Evolutionary conservation across 2,797 vertebrate genomes (phyloP), one percentile per base, ranked within the genome.

Genomic region (Chaetophractus vellerosus): DNA sequence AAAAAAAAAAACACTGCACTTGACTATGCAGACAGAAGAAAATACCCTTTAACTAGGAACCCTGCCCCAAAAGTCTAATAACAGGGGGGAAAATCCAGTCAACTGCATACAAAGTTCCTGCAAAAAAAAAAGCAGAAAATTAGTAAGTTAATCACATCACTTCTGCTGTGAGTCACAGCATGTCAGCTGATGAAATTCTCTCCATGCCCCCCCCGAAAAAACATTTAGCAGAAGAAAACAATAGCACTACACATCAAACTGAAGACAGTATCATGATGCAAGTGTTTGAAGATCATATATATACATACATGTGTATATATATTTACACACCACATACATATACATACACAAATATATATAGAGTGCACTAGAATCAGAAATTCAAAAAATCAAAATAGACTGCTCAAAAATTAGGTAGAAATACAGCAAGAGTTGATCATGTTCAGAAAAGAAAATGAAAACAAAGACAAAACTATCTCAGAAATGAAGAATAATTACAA

Each of bases 381-480:
- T 63, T 82, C 24, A 38, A 78, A 80, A 89, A 21, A 38, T 78
- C 11, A 69, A 61, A 88, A 16, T 18, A 21, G 18, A 50, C 26
- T 31, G 33, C 36, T 68, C 41, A 66, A 76, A 90, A 68, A 48
- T 86, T 69, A 33, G 24, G 33, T 50, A 80, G 33, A 87, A 88
- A 64, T 41, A 21, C 31, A 24, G 24, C 1, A 38, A 68, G 14
- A 38, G 21, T 41, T 69, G 33, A 78, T 48, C 7, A 48, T 75
- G 68, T 93, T 79, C 21, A 91, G 61, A 66, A 90, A 75, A 59
- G 14, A 88, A 69, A 55, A 12, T 28, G 28, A 80, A 96, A 75
- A 71, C 33, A 75, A 72, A 81, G 45, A 80, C 31, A 90, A 69
- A 80, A 52, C 9, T 63, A 36, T 10, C 23, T 23, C 41, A 92